Evolutionary conservation across 2,888 invertebrate species (phyloP).

Genomic region (Allolobophora icterica): DNA sequence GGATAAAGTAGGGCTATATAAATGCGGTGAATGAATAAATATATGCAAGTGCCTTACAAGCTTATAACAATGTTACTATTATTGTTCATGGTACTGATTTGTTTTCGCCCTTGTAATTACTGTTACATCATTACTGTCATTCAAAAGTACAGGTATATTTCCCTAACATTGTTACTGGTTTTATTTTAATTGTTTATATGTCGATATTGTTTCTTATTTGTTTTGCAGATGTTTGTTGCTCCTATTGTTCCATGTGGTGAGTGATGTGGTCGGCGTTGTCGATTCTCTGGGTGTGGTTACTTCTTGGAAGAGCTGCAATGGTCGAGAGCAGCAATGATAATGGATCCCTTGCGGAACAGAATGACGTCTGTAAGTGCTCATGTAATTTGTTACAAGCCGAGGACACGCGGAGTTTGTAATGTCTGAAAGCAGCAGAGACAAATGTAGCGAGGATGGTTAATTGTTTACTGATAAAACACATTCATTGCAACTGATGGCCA

Average conservation of each 20-base stretch:
- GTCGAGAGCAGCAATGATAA: not conserved
- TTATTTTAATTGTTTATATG: not conserved
- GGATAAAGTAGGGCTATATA: too few relatives aligned
- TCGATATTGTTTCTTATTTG: not conserved
- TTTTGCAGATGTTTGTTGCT: not conserved
- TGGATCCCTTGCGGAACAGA: not conserved
- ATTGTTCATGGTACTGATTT: too few relatives aligned
- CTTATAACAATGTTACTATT: too few relatives aligned
- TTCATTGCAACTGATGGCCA: not conserved
- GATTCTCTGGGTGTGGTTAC: not conserved
- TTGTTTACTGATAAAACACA: not conserved
- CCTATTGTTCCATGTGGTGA: not conserved
- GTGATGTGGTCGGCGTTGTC: slow-evolving; percentile 9
- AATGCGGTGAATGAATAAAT: too few relatives aligned
- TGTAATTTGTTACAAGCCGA: not conserved
- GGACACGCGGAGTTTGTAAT: not conserved
- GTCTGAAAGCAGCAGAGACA: not conserved
- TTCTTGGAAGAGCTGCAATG: not conserved
- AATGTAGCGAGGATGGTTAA: not conserved
- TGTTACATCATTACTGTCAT: too few relatives aligned
- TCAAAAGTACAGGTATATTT: too few relatives aligned
- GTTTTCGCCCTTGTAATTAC: too few relatives aligned
- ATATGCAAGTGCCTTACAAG: too few relatives aligned
- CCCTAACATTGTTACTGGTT: too few relatives aligned
- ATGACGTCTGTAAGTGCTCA: not conserved